A percentile compares a stretch with the other conserved stretches of the same genome.
Conservation (phyloP, 92 coral and sea anemone species). For the Porites lobata region DNA sequence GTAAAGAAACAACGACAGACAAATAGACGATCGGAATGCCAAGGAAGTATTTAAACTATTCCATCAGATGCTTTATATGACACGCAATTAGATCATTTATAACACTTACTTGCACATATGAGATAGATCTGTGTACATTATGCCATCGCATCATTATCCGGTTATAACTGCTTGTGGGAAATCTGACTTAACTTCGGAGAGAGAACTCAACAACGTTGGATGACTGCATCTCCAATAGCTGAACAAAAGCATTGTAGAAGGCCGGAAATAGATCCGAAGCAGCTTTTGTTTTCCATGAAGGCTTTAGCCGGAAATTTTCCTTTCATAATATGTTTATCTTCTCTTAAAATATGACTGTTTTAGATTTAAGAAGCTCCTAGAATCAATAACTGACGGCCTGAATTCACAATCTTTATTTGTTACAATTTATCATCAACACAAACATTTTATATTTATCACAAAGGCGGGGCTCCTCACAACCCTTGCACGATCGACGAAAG, state of each 20-base stretch:
- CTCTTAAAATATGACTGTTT: neutral
- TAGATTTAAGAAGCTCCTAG: slow-evolving; percentile 8
- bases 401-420: neutral
- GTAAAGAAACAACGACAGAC: slow-evolving; percentile 29
- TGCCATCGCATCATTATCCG: neutral
- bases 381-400: neutral
- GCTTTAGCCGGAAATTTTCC: slow-evolving; percentile 36
- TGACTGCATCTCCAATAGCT: neutral
- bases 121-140: neutral
- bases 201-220: neutral
- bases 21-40: slow-evolving; percentile 29
- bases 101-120: slow-evolving; percentile 7
- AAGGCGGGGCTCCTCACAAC: too few relatives aligned
- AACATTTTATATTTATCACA: too few relatives aligned
- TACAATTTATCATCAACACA: neutral
- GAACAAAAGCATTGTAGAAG: neutral
- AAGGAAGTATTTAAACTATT: slow-evolving; percentile 26
- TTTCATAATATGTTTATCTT: slow-evolving; percentile 29
- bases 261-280: slow-evolving; percentile 34
- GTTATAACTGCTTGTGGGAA: too few relatives aligned
- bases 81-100: slow-evolving; percentile 15
- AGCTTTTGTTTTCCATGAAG: slow-evolving; percentile 23
- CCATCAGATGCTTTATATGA: slow-evolving; percentile 6
- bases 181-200: too few relatives aligned
- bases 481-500: too few relatives aligned